phyloP scores from a whole-genome alignment of 1,140 invertebrate genomes.

The Aphis gossypii region DNA sequence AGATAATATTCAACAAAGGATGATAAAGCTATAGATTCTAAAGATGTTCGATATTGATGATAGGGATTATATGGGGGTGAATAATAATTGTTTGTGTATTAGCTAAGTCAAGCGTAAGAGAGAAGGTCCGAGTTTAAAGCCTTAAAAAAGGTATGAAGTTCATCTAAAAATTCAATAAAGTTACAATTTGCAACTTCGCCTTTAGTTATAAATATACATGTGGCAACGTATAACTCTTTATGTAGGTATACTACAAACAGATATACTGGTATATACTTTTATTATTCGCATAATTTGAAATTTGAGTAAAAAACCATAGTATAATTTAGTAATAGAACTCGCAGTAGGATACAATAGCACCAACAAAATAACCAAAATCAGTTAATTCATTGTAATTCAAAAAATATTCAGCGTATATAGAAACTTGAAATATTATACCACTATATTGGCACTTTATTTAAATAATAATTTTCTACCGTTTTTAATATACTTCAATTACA shows the following conservation, averaged over 20 bases:
- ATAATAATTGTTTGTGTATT: slow-evolving; percentile 10
- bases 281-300: not conserved
- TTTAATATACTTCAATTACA: no score
- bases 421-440: no score
- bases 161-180: not conserved
- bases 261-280: not conserved
- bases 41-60: not conserved
- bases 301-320: not conserved
- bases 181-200: not conserved
- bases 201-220: not conserved
- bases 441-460: no score
- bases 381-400: no score
- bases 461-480: no score
- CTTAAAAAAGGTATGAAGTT: not conserved
- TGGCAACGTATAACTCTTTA: not conserved
- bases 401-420: no score
- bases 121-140: not conserved
- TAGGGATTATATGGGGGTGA: not conserved
- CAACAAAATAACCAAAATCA: no score
- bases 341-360: no score
- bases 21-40: not conserved
- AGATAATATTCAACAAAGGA: not conserved
- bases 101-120: not conserved
- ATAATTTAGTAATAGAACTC: no score
- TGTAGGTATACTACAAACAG: not conserved